phyloP scores from a whole-genome alignment of 1,140 invertebrate genomes.

The Drosophila paulistorum region DNA sequence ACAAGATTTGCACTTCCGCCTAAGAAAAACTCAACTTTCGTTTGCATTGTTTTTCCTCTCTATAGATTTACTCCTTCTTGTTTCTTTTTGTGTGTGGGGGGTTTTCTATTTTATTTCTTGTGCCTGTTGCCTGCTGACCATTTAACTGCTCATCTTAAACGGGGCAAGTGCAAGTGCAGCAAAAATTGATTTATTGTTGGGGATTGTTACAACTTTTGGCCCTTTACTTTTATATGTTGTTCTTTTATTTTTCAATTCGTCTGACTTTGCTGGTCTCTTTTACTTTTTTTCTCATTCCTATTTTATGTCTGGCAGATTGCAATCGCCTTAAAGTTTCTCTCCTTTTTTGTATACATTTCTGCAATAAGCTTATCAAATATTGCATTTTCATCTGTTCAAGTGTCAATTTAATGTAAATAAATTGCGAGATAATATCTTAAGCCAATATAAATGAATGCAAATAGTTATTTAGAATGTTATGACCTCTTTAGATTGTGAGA shows the following conservation, averaged over 20 bases:
- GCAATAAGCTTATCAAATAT: not conserved
- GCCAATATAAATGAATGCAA: not conserved
- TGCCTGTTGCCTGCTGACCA: slow-evolving; percentile 12
- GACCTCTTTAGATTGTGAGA: not conserved
- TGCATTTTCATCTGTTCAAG: not conserved
- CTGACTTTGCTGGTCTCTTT: slow-evolving; percentile 38
- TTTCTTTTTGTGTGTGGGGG: slow-evolving; percentile 16
- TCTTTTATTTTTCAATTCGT: slow-evolving; percentile 50
- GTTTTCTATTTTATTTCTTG: slow-evolving; percentile 13
- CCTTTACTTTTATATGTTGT: not conserved
- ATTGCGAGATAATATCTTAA: slow-evolving; percentile 1
- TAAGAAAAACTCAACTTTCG: slow-evolving; percentile 42
- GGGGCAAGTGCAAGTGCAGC: slow-evolving; percentile 27
- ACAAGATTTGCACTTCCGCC: slow-evolving; percentile 60
- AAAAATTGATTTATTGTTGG: slow-evolving; percentile 63
- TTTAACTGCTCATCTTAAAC: slow-evolving; percentile 34
- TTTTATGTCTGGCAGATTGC: too few species aligned
- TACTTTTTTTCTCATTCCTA: not conserved
- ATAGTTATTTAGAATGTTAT: not conserved
- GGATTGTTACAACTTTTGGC: slow-evolving; percentile 55
- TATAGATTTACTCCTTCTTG: slow-evolving; percentile 4
- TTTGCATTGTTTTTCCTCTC: slow-evolving; percentile 48
- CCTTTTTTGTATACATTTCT: not conserved
- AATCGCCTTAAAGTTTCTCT: not conserved
- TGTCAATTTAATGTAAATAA: slow-evolving; percentile 11